Percentiles rank a stretch among this genome's conserved stretches.
Conservation (phyloP, 2,797 vertebrate species). For the Sebastes hubbsi region DNA sequence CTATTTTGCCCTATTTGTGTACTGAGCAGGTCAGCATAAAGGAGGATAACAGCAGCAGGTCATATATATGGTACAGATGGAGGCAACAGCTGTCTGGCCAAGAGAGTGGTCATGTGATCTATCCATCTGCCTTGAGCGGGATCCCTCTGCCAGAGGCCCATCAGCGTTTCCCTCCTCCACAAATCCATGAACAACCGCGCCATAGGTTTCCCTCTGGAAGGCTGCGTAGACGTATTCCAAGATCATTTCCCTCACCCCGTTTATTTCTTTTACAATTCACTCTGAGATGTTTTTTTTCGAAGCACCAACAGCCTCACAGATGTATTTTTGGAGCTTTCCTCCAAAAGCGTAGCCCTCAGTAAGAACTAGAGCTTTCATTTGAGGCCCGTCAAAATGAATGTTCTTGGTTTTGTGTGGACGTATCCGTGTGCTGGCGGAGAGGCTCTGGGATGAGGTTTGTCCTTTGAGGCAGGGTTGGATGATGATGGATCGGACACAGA, state of each 20-base stretch:
- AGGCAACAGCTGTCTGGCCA: slow-evolving; percentile 67
- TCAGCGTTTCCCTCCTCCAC: slow-evolving; percentile 47
- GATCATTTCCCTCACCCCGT: slow-evolving; percentile 26
- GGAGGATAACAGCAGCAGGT: slow-evolving; percentile 30
- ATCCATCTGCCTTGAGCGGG: slow-evolving; percentile 36
- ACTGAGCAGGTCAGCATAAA: neutral
- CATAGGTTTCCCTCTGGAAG: slow-evolving; percentile 33
- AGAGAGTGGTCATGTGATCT: slow-evolving; percentile 57
- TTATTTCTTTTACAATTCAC: slow-evolving; percentile 16
- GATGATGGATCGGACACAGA: slow-evolving; percentile 60
- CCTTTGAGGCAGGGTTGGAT: slow-evolving; percentile 50
- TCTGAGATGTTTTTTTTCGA: slow-evolving; percentile 1
- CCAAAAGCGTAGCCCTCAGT: slow-evolving; percentile 47
- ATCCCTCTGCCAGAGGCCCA: slow-evolving; percentile 43
- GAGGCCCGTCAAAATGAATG: slow-evolving; percentile 61
- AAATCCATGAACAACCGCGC: slow-evolving; percentile 44
- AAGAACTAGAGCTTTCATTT: slow-evolving; percentile 39
- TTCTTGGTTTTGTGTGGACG: slow-evolving; percentile 52
- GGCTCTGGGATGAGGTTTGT: slow-evolving; percentile 48
- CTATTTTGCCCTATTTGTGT: neutral
- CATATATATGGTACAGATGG: slow-evolving; percentile 55
- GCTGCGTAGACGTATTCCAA: slow-evolving; percentile 26
- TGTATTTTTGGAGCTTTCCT: slow-evolving; percentile 51
- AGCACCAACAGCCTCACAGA: slow-evolving; percentile 35
- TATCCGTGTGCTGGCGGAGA: slow-evolving; percentile 20